Percentiles rank a stretch among this genome's conserved stretches.
Conservation (phyloP, 1,140 invertebrate species). For the Trigoniulus corallinus region DNA sequence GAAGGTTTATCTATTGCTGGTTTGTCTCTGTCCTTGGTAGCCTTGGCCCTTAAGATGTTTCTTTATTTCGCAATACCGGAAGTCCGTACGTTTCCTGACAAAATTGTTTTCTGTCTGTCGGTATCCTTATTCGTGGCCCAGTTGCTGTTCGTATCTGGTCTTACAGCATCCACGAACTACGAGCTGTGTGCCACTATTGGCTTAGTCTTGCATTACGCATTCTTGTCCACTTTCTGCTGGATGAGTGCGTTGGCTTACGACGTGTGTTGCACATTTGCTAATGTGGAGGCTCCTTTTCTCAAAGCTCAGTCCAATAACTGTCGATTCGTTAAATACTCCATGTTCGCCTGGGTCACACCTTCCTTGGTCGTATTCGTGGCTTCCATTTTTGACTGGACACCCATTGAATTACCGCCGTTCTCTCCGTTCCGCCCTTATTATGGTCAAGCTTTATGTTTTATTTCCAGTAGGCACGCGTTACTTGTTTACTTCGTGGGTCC, state of each 20-base stretch:
- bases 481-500: slow-evolving; percentile 28
- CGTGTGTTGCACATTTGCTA: slow-evolving; percentile 66
- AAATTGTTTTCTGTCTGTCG: slow-evolving; percentile 33
- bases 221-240: slow-evolving; percentile 89
- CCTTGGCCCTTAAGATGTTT: slow-evolving; percentile 27
- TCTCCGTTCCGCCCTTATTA: slow-evolving; percentile 14
- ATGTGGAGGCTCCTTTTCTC: not conserved
- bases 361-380: slow-evolving; percentile 17
- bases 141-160: slow-evolving; percentile 21
- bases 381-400: slow-evolving; percentile 15
- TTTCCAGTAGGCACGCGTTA: slow-evolving; percentile 19
- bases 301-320: not conserved
- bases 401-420: not conserved
- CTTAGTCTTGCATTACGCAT: slow-evolving; percentile 77
- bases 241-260: slow-evolving; percentile 91
- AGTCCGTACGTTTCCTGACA: slow-evolving; percentile 34
- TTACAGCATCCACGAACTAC: not conserved
- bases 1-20: not conserved
- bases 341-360: slow-evolving; percentile 24
- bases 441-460: slow-evolving; percentile 22
- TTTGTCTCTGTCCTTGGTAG: slow-evolving; percentile 21
- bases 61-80: slow-evolving; percentile 29
- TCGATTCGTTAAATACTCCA: slow-evolving; percentile 18
- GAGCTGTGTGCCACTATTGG: slow-evolving; percentile 38
- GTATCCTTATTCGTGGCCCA: slow-evolving; percentile 30